Evolutionary conservation across 2,888 invertebrate species (phyloP).

Genomic region (Acanthopleura granulata): DNA sequence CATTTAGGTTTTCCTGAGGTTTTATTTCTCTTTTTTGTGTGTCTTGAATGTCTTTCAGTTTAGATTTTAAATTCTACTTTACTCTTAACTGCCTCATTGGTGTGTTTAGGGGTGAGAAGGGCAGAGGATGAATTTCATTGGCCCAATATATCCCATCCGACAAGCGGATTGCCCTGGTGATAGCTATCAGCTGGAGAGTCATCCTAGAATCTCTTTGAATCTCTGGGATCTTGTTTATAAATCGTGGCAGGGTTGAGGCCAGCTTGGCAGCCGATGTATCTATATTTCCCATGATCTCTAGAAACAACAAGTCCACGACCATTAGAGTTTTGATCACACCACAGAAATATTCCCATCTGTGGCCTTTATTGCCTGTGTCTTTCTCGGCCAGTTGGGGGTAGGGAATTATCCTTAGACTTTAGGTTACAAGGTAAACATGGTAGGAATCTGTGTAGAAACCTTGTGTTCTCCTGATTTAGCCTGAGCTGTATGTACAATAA

Average conservation of each 20-base stretch:
- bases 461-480: not conserved
- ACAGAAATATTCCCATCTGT: slow-evolving; percentile 9
- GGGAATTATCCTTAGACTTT: not conserved
- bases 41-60: too few species aligned
- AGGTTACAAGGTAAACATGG: not conserved
- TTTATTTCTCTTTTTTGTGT: too few species aligned
- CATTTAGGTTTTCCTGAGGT: too few species aligned
- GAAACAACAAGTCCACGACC: not conserved
- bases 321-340: slow-evolving; percentile 2
- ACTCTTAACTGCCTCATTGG: too few species aligned
- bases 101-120: too few species aligned
- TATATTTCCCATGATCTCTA: not conserved
- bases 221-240: not conserved
- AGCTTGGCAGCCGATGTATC: not conserved
- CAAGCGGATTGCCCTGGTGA: not conserved
- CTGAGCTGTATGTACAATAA: too few species aligned
- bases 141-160: not conserved
- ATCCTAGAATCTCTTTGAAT: not conserved
- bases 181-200: not conserved
- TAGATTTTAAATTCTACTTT: too few species aligned
- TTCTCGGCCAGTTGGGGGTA: not conserved
- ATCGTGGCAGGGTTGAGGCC: not conserved
- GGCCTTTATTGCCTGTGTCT: not conserved
- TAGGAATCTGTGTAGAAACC: not conserved
- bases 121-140: not conserved